A percentile compares a stretch with the other conserved stretches of the same genome.
Evolutionary conservation across 35 echinoderm and acorn worm genomes (phyloP).

Genomic region (Amphiura filiformis): DNA sequence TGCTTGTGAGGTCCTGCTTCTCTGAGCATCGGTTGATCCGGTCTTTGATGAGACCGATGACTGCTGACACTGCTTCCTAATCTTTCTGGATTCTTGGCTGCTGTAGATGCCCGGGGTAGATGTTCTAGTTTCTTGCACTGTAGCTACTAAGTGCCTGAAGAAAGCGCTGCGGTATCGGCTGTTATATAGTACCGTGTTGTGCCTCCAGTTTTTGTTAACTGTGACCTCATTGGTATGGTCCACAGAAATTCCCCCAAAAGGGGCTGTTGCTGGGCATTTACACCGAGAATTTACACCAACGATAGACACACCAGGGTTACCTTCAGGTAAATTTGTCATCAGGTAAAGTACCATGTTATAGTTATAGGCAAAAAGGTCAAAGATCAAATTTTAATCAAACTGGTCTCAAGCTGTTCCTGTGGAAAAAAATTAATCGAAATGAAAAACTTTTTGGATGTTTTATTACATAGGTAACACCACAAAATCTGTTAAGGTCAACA

Average conservation of each 20-base stretch:
- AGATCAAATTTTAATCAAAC: no score
- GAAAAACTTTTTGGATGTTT: no score
- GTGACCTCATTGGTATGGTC: neutral
- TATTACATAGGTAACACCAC: no score
- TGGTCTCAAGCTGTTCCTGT: no score
- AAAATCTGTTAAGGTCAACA: no score
- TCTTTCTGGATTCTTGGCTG: constrained; percentile 2
- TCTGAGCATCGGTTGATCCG: neutral
- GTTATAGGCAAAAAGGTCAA: no score
- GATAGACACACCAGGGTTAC: neutral
- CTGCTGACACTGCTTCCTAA: neutral
- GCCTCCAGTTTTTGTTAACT: neutral
- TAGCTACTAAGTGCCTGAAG: neutral
- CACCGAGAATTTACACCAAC: neutral
- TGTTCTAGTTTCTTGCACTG: neutral
- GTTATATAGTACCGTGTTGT: neutral
- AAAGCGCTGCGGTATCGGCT: neutral
- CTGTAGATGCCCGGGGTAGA: neutral
- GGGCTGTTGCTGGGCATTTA: neutral
- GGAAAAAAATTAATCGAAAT: no score
- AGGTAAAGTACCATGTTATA: neutral
- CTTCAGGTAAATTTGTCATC: neutral
- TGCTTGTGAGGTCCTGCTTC: neutral
- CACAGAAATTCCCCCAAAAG: neutral
- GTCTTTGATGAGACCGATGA: neutral